Evolutionary conservation across 2,113 vertebrate genomes (phyloP).

Genomic region (Pachyramphus minor): DNA sequence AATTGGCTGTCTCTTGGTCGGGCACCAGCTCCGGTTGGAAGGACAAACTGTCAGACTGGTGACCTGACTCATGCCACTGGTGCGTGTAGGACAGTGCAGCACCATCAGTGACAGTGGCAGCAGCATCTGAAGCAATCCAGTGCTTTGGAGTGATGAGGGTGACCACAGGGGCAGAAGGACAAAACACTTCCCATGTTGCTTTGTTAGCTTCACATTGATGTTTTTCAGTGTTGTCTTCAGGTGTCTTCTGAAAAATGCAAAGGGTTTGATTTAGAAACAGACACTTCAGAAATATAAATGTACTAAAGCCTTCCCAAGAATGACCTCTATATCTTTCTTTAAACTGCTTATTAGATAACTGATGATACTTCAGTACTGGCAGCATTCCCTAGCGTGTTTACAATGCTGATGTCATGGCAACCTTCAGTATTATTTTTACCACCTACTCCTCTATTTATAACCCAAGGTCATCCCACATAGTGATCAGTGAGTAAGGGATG

Average conservation of each 20-base stretch:
- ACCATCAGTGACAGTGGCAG: neutral
- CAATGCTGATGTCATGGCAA: neutral
- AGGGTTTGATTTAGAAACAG: neutral
- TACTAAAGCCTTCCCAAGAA: neutral
- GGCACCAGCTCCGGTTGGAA: neutral
- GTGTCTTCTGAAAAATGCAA: neutral
- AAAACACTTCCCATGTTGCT: neutral
- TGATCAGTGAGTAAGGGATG: neutral
- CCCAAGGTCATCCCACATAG: neutral
- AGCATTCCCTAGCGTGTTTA: neutral
- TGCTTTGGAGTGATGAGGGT: neutral
- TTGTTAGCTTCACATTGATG: neutral
- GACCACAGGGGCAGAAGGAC: neutral
- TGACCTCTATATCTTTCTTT: neutral
- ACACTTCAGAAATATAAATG: neutral
- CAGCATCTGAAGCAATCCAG: neutral
- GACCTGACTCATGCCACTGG: accelerated
- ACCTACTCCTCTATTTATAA: neutral
- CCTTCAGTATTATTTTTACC: neutral
- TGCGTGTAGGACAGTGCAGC: neutral
- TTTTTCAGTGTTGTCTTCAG: neutral
- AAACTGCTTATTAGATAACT: neutral
- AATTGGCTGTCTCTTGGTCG: neutral
- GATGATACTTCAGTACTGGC: neutral
- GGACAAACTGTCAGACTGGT: neutral